Conservation (phyloP, 2,888 invertebrate genomes). For the Bombylius major region DNA sequence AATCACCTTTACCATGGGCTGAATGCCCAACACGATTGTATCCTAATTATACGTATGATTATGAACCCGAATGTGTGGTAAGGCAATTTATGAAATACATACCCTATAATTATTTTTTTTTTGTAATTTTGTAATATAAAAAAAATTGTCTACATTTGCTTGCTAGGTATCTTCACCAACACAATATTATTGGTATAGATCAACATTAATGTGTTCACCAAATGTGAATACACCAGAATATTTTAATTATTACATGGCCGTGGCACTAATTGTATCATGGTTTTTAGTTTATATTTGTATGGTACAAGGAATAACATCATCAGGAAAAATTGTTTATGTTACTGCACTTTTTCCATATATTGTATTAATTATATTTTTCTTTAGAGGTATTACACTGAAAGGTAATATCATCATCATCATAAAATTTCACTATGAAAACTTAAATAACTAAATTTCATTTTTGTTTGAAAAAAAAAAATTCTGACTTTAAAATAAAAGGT, state of each 20-base stretch:
- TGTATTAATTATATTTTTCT: conserved; percentile 90
- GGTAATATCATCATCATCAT: conserved; percentile 39
- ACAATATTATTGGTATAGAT: conserved; percentile 91
- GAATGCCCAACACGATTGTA: conserved; percentile 78
- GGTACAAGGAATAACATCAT: conserved; percentile 95
- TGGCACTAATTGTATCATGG: conserved; percentile 83
- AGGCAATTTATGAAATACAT: conserved; percentile 30
- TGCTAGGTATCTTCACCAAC: conserved; percentile 72
- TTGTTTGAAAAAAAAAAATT: too few species aligned
- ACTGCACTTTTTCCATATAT: conserved; percentile 95
- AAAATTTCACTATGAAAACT: too few species aligned
- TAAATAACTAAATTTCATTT: too few species aligned
- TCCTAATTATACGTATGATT: conserved; percentile 62
- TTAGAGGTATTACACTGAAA: conserved; percentile 79
- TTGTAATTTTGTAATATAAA: background rate
- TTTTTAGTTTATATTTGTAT: conserved; percentile 90
- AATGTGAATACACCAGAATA: conserved; percentile 74
- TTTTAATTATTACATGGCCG: conserved; percentile 85
- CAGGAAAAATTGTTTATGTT: conserved; percentile 91
- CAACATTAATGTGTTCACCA: conserved; percentile 78
- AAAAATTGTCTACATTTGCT: background rate
- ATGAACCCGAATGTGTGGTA: conserved; percentile 72
- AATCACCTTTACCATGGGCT: conserved; percentile 82
- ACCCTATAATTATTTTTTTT: background rate
- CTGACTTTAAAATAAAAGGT: conserved; percentile 15